Conservation (phyloP, 2,888 invertebrate genomes). For the Ophion obscuratus region DNA sequence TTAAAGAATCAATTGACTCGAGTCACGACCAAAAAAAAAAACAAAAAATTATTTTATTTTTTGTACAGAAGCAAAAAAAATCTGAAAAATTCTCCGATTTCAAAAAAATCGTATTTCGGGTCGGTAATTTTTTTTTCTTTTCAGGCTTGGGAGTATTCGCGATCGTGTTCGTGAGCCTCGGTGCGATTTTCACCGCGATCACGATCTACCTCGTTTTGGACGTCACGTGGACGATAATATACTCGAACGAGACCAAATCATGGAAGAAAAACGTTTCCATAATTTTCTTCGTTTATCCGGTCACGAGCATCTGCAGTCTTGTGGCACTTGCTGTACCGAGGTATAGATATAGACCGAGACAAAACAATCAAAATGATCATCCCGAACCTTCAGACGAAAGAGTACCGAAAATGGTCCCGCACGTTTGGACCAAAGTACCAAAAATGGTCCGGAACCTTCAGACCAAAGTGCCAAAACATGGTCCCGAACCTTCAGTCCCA, state of each 20-base stretch:
- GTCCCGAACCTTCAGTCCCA: background rate
- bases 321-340: slow-evolving; percentile 80
- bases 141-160: slow-evolving; percentile 80
- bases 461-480: background rate
- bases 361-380: background rate
- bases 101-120: background rate
- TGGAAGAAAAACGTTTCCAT: slow-evolving; percentile 77
- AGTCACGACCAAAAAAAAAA: background rate
- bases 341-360: slow-evolving; percentile 68
- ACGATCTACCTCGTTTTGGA: slow-evolving; percentile 79
- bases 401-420: background rate
- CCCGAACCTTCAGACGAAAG: no score
- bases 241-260: slow-evolving; percentile 76
- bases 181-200: slow-evolving; percentile 74
- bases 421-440: background rate
- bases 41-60: background rate
- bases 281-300: slow-evolving; percentile 79
- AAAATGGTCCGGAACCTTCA: background rate
- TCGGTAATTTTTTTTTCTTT: slow-evolving; percentile 32
- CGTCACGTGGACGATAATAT: slow-evolving; percentile 76
- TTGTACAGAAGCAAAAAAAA: background rate
- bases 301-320: slow-evolving; percentile 79
- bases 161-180: slow-evolving; percentile 75
- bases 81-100: background rate
- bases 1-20: background rate